Conservation (phyloP, 2,113 vertebrate genomes). For the Anser cygnoides region DNA sequence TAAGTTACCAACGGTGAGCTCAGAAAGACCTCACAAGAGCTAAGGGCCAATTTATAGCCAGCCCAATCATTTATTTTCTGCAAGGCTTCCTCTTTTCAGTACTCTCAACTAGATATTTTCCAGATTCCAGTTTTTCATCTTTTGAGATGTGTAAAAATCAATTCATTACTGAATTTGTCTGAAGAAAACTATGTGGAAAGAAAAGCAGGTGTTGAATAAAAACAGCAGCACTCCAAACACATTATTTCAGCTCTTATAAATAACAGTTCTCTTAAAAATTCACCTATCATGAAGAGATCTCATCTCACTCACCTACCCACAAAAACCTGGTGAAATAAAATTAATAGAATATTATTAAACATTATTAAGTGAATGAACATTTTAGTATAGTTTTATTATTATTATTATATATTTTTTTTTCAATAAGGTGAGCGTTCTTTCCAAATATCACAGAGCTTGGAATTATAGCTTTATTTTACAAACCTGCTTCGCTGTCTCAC, state of each 20-base stretch:
- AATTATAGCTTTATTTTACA: constrained; percentile 4
- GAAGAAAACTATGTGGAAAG: neutral
- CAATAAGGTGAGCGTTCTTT: neutral
- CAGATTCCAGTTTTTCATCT: constrained; percentile 8
- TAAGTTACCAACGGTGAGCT: neutral
- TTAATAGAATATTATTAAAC: constrained; percentile 30
- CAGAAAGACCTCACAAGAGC: neutral
- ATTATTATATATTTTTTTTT: neutral
- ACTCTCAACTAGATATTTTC: neutral
- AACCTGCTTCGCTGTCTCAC: neutral
- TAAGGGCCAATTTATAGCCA: neutral
- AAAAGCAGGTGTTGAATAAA: constrained; percentile 8
- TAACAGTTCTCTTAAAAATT: constrained; percentile 21
- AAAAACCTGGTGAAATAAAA: neutral
- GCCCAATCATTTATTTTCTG: constrained; percentile 11
- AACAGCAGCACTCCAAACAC: neutral
- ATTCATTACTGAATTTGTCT: constrained; percentile 22
- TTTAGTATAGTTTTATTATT: neutral
- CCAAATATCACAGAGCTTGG: constrained; percentile 5
- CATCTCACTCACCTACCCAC: neutral
- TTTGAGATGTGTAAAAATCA: neutral
- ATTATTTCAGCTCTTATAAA: constrained; percentile 1
- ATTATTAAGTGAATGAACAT: neutral
- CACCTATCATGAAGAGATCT: neutral
- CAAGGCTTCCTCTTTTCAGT: neutral